These are phyloP conservation scores for Gopherus evgoodei DNA, from an alignment of 2,113 vertebrate species.

Conservation along the genomic window DNA sequence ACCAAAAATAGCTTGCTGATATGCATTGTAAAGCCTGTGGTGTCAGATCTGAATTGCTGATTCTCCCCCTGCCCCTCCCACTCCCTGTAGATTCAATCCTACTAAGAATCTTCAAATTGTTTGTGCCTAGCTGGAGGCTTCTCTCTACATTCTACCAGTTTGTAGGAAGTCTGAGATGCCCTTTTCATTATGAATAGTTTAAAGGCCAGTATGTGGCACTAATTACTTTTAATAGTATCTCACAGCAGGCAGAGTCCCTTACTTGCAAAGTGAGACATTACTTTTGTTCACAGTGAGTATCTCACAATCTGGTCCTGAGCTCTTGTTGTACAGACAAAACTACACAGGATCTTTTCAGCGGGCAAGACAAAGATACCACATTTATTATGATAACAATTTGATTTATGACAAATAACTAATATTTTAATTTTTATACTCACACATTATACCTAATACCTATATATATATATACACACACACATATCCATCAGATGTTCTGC, in stretches of 20 bases:
- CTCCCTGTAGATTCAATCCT: not conserved
- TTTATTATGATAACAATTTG: no score
- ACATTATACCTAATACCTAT: no score
- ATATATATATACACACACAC: no score
- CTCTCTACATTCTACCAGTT: not conserved
- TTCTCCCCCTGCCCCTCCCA: not conserved
- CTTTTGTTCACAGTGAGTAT: not conserved
- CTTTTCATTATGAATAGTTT: not conserved
- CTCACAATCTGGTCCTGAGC: not conserved
- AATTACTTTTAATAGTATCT: not conserved
- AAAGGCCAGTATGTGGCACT: not conserved
- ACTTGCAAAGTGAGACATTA: not conserved
- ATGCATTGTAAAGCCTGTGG: not conserved
- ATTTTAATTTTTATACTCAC: no score
- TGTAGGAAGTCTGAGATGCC: not conserved
- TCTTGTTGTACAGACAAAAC: not conserved
- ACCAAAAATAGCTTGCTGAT: not conserved
- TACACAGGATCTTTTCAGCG: no score
- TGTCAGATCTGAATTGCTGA: not conserved
- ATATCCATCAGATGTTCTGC: no score
- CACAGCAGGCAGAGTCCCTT: not conserved
- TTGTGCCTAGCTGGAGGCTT: not conserved
- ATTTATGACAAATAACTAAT: no score
- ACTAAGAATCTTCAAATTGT: not conserved
- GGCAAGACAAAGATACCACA: no score